Percentiles rank a stretch among this genome's conserved stretches.
Evolutionary conservation across 64 coral and sea anemone genomes (phyloP).

Genomic region (Montipora foliosa): DNA sequence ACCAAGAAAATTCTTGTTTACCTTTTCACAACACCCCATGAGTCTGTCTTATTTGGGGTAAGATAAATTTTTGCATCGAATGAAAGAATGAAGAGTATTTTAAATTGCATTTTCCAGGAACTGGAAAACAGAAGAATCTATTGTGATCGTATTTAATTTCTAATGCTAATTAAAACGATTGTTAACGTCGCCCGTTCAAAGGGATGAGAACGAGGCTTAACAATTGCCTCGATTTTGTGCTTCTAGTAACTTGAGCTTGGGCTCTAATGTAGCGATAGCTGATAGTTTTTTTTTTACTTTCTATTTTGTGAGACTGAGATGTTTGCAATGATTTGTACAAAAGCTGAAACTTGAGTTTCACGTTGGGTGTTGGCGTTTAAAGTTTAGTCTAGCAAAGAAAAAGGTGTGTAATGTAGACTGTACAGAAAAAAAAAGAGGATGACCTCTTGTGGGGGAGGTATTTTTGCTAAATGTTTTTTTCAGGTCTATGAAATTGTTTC

Average conservation of each 20-base stretch:
- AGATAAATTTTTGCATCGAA: constrained; percentile 2
- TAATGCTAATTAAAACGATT: neutral
- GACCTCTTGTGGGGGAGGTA: neutral
- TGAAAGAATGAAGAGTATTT: constrained; percentile 22
- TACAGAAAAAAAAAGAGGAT: neutral
- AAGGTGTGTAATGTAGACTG: neutral
- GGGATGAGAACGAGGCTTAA: neutral
- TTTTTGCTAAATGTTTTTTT: no score
- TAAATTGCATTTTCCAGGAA: constrained; percentile 27
- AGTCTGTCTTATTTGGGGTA: neutral
- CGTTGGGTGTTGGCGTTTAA: neutral
- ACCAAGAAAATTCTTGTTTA: neutral
- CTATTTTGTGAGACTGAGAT: constrained; percentile 22
- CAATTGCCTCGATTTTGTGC: neutral
- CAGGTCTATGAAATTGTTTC: no score
- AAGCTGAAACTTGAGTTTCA: constrained; percentile 1
- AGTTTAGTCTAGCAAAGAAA: neutral
- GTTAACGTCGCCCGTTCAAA: neutral
- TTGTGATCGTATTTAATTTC: constrained; percentile 41
- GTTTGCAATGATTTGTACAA: constrained; percentile 33
- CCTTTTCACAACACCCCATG: neutral
- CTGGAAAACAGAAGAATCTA: constrained; percentile 30
- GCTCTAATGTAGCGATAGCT: neutral
- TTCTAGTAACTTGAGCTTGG: neutral
- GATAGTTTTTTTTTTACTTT: neutral